A percentile compares a stretch with the other conserved stretches of the same genome.
phyloP scores from a whole-genome alignment of 2,113 vertebrate species.

The Malaclemys terrapin region DNA sequence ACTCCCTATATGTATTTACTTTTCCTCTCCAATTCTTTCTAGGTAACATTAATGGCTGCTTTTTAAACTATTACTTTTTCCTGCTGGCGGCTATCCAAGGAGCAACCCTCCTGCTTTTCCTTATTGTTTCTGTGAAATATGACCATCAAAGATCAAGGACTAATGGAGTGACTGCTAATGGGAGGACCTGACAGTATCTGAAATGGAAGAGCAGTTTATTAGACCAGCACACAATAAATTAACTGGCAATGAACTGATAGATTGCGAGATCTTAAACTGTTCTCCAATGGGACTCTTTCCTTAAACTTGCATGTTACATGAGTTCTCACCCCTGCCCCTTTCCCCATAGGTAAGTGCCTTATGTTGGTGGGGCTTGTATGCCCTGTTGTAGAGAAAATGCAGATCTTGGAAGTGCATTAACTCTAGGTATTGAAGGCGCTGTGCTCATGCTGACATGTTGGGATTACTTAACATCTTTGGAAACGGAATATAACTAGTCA shows the following conservation, averaged over 20 bases:
- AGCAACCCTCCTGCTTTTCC: conserved; percentile 91
- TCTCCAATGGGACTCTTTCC: not conserved
- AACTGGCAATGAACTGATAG: not conserved
- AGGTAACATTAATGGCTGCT: conserved; percentile 97
- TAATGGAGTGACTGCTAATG: not conserved
- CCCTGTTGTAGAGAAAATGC: not conserved
- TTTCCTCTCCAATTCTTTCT: not conserved
- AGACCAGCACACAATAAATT: not conserved
- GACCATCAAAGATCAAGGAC: conserved; percentile 80
- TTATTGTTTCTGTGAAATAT: conserved; percentile 92
- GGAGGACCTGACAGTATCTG: conserved; percentile 62
- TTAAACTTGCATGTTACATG: conserved; percentile 9
- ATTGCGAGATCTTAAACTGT: not conserved
- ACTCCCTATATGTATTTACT: not conserved
- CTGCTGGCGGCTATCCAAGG: conserved; percentile 94
- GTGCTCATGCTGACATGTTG: not conserved
- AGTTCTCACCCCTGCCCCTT: not conserved
- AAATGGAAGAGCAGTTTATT: not conserved
- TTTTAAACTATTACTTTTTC: conserved; percentile 96
- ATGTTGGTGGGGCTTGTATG: not conserved
- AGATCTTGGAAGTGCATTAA: not conserved
- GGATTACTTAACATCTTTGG: not conserved
- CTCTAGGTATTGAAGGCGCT: not conserved
- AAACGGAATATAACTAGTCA: fast-evolving
- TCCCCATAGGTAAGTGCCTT: conserved; percentile 67